Base-by-base conservation (phyloP, 1,140 invertebrate genomes). In the Plectrocnemia conspersa region DNA sequence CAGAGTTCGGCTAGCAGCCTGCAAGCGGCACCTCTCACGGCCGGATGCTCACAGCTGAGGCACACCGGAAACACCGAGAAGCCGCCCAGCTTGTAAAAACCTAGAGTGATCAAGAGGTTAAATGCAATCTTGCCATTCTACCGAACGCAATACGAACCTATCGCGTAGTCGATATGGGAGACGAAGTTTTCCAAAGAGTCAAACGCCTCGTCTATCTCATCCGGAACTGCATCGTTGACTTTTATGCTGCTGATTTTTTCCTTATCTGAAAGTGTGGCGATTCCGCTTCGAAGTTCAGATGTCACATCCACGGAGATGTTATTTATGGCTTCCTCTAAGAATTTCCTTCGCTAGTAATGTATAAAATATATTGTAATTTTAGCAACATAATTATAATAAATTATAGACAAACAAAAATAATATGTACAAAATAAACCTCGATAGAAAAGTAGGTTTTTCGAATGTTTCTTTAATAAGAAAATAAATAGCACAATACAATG, bases 1-100 rank as follows among this genome's bases (percentile, higher is more conserved):
- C 82, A 82, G 15, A 89, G 62, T 61, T 82, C 81, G 0, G 82
- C 87, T 13, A 91, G 71, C 10, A 90, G 65, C 56, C 82, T 76
- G n/a, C 83, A 82, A 16, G 80, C 79, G 46, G 70, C 71, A 62
- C 77, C 77, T 22, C 85, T 74, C 0, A 91, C 73, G 9, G 77
- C 75, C 1, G 74, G 66, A 56, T 84, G 79, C 2, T 77, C 68
- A 46, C 79, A 82, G 55, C 80, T 77, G 18, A 88, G 68, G 63
- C 87, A 82, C 0, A 79, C 68, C 0, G 78, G 74, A 35, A 91
- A 77, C 33, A 89, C 76, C 0, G 76, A 68, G 64, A 88, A 89
- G 1, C 87, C 88, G 5, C 85, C 85, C 61, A 91, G 81, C 71
- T 89, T 90, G 62, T 84, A 82, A 66, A 91, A 90, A 76, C 90